phyloP scores from a whole-genome alignment of 2,888 invertebrate genomes.

The Syritta pipiens region DNA sequence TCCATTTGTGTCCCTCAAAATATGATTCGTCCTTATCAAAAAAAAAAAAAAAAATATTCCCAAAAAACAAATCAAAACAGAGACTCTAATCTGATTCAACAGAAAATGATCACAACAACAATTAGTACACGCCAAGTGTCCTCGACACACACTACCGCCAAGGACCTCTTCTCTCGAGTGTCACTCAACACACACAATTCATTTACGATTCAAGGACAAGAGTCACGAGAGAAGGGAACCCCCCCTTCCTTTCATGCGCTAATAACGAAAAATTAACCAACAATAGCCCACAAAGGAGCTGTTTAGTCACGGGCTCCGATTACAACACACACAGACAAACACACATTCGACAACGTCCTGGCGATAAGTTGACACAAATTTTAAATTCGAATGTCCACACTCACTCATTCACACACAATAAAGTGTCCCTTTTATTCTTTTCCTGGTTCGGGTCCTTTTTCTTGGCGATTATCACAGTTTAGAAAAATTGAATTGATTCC shows the following conservation, averaged over 20 bases:
- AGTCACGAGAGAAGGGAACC: too few species aligned
- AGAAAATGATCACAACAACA: constrained; percentile 29
- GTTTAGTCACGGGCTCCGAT: constrained; percentile 20
- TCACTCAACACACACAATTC: too few species aligned
- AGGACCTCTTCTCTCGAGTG: constrained; percentile 59
- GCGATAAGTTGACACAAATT: constrained; percentile 9
- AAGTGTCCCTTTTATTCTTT: not conserved
- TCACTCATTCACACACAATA: too few species aligned
- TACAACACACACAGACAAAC: not conserved
- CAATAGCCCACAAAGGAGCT: constrained; percentile 41
- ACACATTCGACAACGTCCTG: too few species aligned
- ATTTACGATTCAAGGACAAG: too few species aligned
- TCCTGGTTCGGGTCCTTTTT: too few species aligned
- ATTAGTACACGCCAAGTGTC: constrained; percentile 53
- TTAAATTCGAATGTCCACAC: too few species aligned
- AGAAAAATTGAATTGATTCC: constrained; percentile 13
- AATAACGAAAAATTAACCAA: constrained; percentile 51
- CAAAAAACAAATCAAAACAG: too few species aligned
- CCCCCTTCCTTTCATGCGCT: too few species aligned
- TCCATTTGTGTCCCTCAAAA: too few species aligned
- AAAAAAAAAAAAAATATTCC: too few species aligned
- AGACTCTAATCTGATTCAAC: not conserved
- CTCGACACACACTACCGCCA: constrained; percentile 23
- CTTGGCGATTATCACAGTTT: not conserved
- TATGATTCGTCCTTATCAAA: too few species aligned